Evolutionary conservation across 2,113 vertebrate species (phyloP), one percentile per base, ranked within the genome.

Genomic region (Ptilonorhynchus violaceus): DNA sequence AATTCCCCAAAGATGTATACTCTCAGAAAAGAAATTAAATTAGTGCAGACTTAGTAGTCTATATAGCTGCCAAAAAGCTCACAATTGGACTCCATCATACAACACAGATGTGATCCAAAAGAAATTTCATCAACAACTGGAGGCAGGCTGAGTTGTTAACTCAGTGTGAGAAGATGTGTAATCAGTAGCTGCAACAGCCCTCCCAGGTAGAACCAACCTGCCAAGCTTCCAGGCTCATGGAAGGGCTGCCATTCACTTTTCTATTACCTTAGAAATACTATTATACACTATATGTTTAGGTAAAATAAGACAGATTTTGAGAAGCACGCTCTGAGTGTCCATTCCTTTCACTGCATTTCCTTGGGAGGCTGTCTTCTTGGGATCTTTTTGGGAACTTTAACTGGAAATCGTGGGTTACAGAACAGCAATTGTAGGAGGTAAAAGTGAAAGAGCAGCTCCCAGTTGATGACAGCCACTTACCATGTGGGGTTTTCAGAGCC

Each of bases 61-160:
- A 44, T 64, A 47, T 37, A 95, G 55, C 87, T 92, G 88, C 93
- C 93, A 94, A 64, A 91, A 82, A 52, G 22, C 82, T 94, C 75
- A 62, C 72, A 59, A 53, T 50, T 93, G 80, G 84, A 69, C 64
- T 78, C 77, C 21, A 28, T 96, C 67, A 15, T 27, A 16, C 24
- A 77, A 85, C 73, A 90, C 85, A 94, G 80, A 77, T 76, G 68
- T 80, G 72, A 77, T 90, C 70, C 52, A 75, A 84, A 92, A 88
- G 75, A 79, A 90, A 72, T 86, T 78, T 88, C 44, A 4, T 47
- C 82, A 83, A 67, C 84, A n/a, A 16, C 70, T 53, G 89, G 47
- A 86, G 79, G 70, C 75, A 69, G 64, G 31, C 37, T 28, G 89
- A 78, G 85, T 47, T 88, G 87, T 94, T 94, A 95, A 74, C 77